Evolutionary conservation across 2,888 invertebrate genomes (phyloP).

Genomic region (Willowsia nigromaculata): DNA sequence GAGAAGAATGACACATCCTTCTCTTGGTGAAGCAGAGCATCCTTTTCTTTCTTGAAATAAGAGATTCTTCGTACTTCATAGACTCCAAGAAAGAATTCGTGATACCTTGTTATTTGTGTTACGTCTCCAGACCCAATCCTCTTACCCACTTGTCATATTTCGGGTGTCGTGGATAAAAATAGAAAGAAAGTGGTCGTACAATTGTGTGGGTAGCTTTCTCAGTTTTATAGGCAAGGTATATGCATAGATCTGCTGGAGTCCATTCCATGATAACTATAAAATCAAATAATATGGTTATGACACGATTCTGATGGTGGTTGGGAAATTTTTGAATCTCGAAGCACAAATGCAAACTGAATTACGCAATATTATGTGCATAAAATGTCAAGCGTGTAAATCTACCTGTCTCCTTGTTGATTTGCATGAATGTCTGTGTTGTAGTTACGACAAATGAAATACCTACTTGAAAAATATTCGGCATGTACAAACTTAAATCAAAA

Average conservation of each 20-base stretch:
- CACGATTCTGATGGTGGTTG: neutral
- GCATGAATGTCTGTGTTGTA: neutral
- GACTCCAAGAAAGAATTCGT: neutral
- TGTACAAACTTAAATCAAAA: too few relatives aligned
- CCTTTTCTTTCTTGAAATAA: neutral
- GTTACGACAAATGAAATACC: neutral
- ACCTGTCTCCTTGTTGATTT: neutral
- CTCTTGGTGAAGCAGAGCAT: neutral
- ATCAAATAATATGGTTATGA: neutral
- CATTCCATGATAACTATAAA: too few relatives aligned
- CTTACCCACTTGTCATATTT: neutral
- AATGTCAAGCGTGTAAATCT: neutral
- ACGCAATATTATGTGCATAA: neutral
- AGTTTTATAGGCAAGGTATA: too few relatives aligned
- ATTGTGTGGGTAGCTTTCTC: too few relatives aligned
- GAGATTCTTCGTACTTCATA: neutral
- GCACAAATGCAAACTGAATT: too few relatives aligned
- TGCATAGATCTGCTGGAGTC: too few relatives aligned
- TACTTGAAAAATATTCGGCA: too few relatives aligned
- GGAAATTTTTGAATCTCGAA: neutral
- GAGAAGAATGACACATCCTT: constrained; percentile 55
- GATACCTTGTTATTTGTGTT: neutral
- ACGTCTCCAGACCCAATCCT: neutral
- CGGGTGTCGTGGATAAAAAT: too few relatives aligned
- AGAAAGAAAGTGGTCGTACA: too few relatives aligned